Evolutionary conservation across 2,797 vertebrate genomes (phyloP).

Genomic region (Monodelphis domestica): DNA sequence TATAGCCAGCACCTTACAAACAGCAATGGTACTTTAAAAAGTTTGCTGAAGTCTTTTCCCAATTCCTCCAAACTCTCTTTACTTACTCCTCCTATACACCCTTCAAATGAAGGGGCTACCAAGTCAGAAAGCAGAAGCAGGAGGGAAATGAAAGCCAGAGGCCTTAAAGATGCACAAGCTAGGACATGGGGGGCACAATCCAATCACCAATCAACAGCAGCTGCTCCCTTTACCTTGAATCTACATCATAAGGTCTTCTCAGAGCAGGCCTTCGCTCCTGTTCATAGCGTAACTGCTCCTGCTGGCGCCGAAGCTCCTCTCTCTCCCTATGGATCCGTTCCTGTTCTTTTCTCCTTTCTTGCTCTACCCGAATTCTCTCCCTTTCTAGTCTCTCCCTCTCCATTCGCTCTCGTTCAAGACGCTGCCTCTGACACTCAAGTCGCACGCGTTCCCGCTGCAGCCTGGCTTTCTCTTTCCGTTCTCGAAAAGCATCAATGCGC

Average conservation of each 20-base stretch:
- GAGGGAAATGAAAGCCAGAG: background rate
- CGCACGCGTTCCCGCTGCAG: constrained; percentile 91
- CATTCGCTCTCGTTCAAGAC: constrained; percentile 93
- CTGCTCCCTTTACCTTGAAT: constrained; percentile 85
- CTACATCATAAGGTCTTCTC: constrained; percentile 92
- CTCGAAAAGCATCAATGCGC: constrained; percentile 91
- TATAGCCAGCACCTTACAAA: background rate
- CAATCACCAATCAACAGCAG: fast-evolving
- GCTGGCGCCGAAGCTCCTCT: constrained; percentile 94
- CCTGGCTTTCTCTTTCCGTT: constrained; percentile 92
- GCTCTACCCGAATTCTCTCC: constrained; percentile 93
- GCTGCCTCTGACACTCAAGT: constrained; percentile 93
- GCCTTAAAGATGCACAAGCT: background rate
- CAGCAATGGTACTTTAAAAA: too few relatives aligned
- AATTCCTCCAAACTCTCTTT: too few relatives aligned
- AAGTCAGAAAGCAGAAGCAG: background rate
- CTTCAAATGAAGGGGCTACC: background rate
- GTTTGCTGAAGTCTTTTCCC: too few relatives aligned
- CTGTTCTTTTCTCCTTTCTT: constrained; percentile 93
- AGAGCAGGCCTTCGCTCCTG: constrained; percentile 90
- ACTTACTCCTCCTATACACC: too few relatives aligned
- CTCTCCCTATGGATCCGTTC: constrained; percentile 95
- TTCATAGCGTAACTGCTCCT: constrained; percentile 94
- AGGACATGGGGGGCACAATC: background rate
- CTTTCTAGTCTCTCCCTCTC: constrained; percentile 95